These are phyloP conservation scores for Balanococcus diminutus DNA, from an alignment of 2,888 invertebrate genomes.

Conservation along the genomic window DNA sequence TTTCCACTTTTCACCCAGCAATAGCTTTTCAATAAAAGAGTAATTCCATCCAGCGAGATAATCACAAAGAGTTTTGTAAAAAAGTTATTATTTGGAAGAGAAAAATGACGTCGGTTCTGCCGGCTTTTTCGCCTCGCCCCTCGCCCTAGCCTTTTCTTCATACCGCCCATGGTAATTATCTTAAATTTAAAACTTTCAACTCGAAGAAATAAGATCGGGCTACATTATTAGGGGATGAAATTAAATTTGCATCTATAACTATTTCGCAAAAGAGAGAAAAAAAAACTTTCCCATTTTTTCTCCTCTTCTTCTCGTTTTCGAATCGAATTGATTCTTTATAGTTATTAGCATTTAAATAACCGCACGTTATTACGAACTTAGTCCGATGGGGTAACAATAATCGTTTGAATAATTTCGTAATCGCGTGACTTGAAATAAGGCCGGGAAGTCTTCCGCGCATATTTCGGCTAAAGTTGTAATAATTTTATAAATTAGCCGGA, in stretches of 20 bases:
- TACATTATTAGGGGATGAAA: constrained; percentile 57
- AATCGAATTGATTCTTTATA: constrained; percentile 40
- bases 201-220: constrained; percentile 10
- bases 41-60: constrained; percentile 12
- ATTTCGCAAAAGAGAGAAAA: neutral
- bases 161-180: constrained; percentile 6
- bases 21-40: constrained; percentile 1
- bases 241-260: constrained; percentile 59
- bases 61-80: neutral
- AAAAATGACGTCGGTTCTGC: constrained; percentile 58
- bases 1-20: neutral
- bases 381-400: constrained; percentile 2
- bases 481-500: constrained; percentile 12
- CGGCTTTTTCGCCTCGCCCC: neutral
- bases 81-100: constrained; percentile 57
- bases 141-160: neutral
- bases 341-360: constrained; percentile 54
- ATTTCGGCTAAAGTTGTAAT: constrained; percentile 1
- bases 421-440: neutral
- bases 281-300: neutral
- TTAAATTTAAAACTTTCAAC: constrained; percentile 32
- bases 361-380: constrained; percentile 24
- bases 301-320: neutral
- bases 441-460: neutral
- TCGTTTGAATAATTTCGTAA: constrained; percentile 47